Evolutionary conservation across 2,888 invertebrate species (phyloP).

Genomic region (Plagodis pulveraria): DNA sequence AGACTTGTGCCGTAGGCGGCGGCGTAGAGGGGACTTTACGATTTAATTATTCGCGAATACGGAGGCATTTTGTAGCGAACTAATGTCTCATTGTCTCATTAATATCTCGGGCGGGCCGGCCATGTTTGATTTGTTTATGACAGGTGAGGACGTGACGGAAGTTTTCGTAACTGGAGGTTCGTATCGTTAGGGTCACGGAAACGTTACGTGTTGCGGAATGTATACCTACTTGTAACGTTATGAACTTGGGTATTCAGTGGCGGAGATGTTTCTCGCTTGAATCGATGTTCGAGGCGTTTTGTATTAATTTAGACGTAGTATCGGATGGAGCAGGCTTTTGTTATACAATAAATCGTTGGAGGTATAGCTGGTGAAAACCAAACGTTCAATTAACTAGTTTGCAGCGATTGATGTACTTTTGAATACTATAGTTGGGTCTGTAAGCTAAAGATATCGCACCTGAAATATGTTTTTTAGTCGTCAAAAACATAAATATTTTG

Average conservation of each 20-base stretch:
- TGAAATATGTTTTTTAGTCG: too few relatives aligned
- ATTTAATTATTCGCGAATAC: slow-evolving; percentile 85
- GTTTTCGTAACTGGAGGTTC: slow-evolving; percentile 36
- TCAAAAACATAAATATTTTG: too few relatives aligned
- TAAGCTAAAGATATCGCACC: too few relatives aligned
- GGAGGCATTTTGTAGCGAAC: slow-evolving; percentile 84
- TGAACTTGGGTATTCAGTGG: slow-evolving; percentile 6
- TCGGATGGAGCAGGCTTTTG: slow-evolving; percentile 6
- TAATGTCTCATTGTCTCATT: slow-evolving; percentile 85
- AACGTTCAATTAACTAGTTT: too few relatives aligned
- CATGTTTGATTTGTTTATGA: slow-evolving; percentile 85
- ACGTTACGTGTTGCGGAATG: slow-evolving; percentile 1
- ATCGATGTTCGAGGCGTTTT: slow-evolving; percentile 4
- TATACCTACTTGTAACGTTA: slow-evolving; percentile 3
- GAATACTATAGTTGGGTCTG: too few relatives aligned
- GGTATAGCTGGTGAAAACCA: too few relatives aligned
- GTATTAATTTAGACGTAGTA: slow-evolving; percentile 21
- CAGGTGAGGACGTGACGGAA: slow-evolving; percentile 61
- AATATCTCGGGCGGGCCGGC: slow-evolving; percentile 81
- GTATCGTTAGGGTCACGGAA: slow-evolving; percentile 9
- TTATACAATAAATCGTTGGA: too few relatives aligned
- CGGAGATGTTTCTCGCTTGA: slow-evolving; percentile 11
- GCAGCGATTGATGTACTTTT: too few relatives aligned
- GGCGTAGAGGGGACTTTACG: slow-evolving; percentile 84
- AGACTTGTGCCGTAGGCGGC: slow-evolving; percentile 81